phyloP scores from a whole-genome alignment of 2,113 vertebrate genomes.

The Burhinus oedicnemus region DNA sequence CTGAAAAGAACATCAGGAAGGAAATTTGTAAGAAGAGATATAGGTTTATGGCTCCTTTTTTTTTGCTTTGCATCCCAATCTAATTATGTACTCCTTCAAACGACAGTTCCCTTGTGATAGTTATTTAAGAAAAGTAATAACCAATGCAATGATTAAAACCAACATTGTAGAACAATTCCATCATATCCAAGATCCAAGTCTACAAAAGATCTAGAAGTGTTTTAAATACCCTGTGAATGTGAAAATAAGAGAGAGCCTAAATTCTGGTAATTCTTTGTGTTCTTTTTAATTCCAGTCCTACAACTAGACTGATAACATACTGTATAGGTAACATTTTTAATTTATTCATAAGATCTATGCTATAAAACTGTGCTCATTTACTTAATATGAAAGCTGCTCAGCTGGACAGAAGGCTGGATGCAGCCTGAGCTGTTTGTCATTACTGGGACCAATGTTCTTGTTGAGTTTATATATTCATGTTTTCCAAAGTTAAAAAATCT shows the following conservation, averaged over 20 bases:
- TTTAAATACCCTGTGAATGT: neutral
- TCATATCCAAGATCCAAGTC: neutral
- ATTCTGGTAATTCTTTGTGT: neutral
- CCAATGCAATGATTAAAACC: conserved; percentile 5
- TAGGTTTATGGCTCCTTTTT: neutral
- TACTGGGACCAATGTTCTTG: too few relatives aligned
- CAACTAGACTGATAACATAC: neutral
- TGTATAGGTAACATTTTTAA: conserved; percentile 26
- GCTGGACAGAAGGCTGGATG: too few relatives aligned
- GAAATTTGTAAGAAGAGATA: neutral
- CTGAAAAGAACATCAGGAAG: neutral
- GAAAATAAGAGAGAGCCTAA: neutral
- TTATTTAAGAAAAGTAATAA: neutral
- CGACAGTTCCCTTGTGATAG: neutral
- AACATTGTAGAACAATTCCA: neutral
- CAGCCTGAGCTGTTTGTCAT: too few relatives aligned
- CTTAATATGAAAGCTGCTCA: too few relatives aligned
- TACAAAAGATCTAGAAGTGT: neutral
- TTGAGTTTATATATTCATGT: neutral
- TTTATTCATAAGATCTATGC: neutral
- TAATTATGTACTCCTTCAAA: neutral
- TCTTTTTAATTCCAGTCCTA: neutral
- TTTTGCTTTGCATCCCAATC: neutral
- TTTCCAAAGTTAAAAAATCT: neutral
- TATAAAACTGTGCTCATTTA: too few relatives aligned